These are phyloP conservation scores for Gandaritis pyraliata DNA, from an alignment of 2,888 invertebrate genomes.

Conservation along the genomic window DNA sequence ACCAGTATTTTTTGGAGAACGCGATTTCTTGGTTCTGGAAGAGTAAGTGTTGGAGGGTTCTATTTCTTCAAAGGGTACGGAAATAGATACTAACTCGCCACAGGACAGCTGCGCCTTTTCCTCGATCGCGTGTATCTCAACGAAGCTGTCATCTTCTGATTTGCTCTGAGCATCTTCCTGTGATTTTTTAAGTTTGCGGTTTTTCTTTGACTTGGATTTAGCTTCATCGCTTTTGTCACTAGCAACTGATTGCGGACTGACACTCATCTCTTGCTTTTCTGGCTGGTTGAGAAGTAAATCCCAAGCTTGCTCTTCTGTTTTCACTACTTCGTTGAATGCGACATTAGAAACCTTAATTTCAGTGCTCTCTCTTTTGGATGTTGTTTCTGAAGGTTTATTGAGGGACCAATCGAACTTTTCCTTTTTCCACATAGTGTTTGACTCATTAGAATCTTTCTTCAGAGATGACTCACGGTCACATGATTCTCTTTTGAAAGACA, in stretches of 20 bases:
- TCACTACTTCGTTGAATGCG: constrained; percentile 51
- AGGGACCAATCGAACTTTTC: constrained; percentile 38
- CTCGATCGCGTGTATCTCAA: constrained; percentile 79
- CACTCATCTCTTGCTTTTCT: constrained; percentile 50
- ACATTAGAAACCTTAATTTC: constrained; percentile 43
- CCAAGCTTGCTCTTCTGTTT: constrained; percentile 78
- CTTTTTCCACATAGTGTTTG: constrained; percentile 38
- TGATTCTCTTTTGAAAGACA: constrained; percentile 29
- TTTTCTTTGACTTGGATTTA: constrained; percentile 67
- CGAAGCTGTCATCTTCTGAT: constrained; percentile 74
- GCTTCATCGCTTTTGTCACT: constrained; percentile 55
- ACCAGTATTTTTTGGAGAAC: constrained; percentile 63
- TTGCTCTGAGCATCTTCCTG: constrained; percentile 64
- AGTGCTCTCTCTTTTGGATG: constrained; percentile 44
- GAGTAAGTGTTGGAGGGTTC: constrained; percentile 58
- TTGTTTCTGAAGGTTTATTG: constrained; percentile 37
- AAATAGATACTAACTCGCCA: constrained; percentile 74
- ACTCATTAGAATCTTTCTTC: constrained; percentile 24
- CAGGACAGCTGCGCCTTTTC: constrained; percentile 65
- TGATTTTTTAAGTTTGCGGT: constrained; percentile 63
- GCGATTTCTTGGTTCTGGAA: constrained; percentile 63
- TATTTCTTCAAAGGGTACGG: constrained; percentile 66
- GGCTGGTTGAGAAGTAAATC: constrained; percentile 72
- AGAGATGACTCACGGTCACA: constrained; percentile 31
- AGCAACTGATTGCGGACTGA: constrained; percentile 43